Base-by-base conservation (phyloP, 2,797 vertebrate genomes). In the Mormyrus proboscirostris region DNA sequence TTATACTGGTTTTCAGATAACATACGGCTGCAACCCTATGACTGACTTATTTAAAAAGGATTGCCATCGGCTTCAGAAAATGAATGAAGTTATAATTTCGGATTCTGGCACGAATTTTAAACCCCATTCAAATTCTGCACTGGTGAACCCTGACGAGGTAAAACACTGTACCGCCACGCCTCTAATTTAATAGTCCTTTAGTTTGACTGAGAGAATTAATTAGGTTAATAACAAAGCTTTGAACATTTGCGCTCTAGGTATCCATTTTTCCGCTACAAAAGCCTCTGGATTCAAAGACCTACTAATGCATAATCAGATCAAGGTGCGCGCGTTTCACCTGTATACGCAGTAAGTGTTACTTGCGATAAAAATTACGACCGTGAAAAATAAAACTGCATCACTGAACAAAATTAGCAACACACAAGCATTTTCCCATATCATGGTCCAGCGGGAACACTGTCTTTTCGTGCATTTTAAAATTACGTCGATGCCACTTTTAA, bases 81-180 rank as follows among this genome's bases (percentile, higher is more conserved):
- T 79, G 73, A 44, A 79, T 79, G 73, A 79, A 79, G 73, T 79
- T 79, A 79, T 41, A 79, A 79, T 41, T 79, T 79, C 16, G 73
- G 38, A 19, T 44, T 79, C 38, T 79, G 73, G 73, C 73, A 79
- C 73, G 73, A 79, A 47, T 79, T 79, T 79, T 79, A 44, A 79
- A 79, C 73, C 73, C 73, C 41, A 79, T 79, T 79, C 73, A 44
- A n/a, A 41, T 47, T 79, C 14, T 79, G 38, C 29, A 47, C 38
- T 79, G 73, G n/a, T 79, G 73, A 44, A 41, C 73, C 73, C 41
- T 44, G 73, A 79, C 73, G 73, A 41, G 73, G 73, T 79, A 79
- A 47, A 41, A 79, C 16, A 19, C 7, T 3, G 73, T 0, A 47
- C 6, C 41, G 73, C 73, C 73, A 47, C 73, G 38, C 73, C 73